Evolutionary conservation across 2,888 invertebrate genomes (phyloP).

Genomic region (Andrena fulva): DNA sequence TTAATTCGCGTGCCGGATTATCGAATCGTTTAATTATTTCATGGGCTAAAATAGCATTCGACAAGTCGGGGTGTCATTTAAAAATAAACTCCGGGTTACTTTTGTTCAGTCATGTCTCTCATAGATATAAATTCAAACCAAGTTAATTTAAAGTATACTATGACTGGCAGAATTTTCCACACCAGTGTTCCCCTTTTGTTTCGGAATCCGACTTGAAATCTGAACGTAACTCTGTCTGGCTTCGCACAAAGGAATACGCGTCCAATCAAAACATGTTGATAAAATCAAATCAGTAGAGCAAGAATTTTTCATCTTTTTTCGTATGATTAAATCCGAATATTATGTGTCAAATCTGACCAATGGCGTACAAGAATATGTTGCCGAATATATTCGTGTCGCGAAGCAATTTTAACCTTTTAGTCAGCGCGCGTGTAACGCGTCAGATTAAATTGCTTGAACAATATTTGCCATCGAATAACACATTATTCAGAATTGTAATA

Average conservation of each 20-base stretch:
- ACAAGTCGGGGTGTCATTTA: no score
- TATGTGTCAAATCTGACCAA: neutral
- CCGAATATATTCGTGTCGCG: slow-evolving; percentile 22
- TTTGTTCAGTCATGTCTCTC: neutral
- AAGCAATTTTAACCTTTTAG: slow-evolving; percentile 18
- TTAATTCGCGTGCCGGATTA: no score
- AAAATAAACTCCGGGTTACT: neutral
- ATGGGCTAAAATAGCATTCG: no score
- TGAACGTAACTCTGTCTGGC: no score
- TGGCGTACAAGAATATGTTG: neutral
- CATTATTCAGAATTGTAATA: neutral
- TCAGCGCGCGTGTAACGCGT: neutral
- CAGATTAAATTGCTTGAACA: neutral
- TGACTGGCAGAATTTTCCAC: neutral
- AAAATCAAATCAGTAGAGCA: no score
- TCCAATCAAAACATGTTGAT: no score
- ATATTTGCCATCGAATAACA: neutral
- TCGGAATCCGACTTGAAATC: neutral
- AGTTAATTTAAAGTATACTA: slow-evolving; percentile 2
- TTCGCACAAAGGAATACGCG: no score
- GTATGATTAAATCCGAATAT: neutral
- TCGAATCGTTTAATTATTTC: no score
- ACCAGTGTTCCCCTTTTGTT: neutral
- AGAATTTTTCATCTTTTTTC: neutral
- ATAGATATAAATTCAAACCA: neutral